Evolutionary conservation across 2,113 vertebrate species (phyloP), one percentile per base, ranked within the genome.

Genomic region (Petrocephalus microphthalmus): DNA sequence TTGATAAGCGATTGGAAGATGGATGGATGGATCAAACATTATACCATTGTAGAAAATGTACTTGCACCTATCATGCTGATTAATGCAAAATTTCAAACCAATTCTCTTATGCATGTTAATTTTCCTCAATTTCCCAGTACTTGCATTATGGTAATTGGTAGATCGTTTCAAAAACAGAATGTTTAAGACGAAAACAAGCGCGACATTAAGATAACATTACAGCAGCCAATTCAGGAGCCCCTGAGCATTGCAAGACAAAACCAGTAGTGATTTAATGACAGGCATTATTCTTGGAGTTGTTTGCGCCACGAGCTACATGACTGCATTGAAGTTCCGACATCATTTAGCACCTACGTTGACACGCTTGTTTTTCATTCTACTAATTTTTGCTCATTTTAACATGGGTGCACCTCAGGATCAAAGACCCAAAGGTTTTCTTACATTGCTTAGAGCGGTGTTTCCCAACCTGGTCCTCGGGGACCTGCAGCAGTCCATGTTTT

Each of bases 101-200:
- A 47, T 51, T 20, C 25, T 74, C 49, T 82, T 81, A 81, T 22
- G 51, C 19, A 29, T 22, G 29, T 42, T 82, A 17, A 86, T 56
- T 25, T n/a, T 20, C 33, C 1, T 25, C 52, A 8, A 82, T 45
- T 81, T 88, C 51, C 29, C 8, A 13, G 20, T 42, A 88, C 67
- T 81, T 88, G 22, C 57, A 87, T 74, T 78, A 25, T 87, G 60
- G 7, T 64, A 74, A 74, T 51, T 47, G 64, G 82, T 49, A 74
- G 47, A 74, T 51, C 82, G 11, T 19, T 87, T 42, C 67, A 52
- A 87, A 71, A 74, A 74, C 25, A 15, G 64, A 25, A 51, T n/a
- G 54, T 33, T 60, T 67, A 33, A 85, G 52, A 52, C 84, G 51
- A 74, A 71, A 71, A 17, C 49, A 52, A 87, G 60, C 86, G 47